Percentiles rank a stretch among this genome's conserved stretches.
Conservation (phyloP, 2,113 vertebrate species). For the Vidua chalybeata region DNA sequence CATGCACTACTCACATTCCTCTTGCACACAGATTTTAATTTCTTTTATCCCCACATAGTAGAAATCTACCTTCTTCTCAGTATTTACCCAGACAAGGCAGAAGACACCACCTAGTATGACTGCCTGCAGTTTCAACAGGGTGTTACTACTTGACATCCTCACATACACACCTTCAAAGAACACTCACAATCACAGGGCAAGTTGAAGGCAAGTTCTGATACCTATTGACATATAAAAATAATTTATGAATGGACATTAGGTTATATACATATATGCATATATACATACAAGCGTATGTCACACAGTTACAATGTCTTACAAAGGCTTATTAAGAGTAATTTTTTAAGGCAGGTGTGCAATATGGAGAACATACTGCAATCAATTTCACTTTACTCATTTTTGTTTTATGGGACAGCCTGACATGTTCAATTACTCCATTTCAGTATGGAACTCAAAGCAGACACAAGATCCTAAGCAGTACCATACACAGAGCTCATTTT, state of each 20-base stretch:
- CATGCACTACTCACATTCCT: not conserved
- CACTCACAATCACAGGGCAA: not conserved
- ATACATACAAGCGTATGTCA: not conserved
- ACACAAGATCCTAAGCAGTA: not conserved
- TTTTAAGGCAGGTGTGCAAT: not conserved
- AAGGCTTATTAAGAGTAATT: not conserved
- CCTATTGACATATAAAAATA: not conserved
- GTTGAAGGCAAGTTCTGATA: not conserved
- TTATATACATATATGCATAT: not conserved
- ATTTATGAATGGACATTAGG: not conserved
- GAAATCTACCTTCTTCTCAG: not conserved
- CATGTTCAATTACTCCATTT: not conserved
- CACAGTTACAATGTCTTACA: not conserved
- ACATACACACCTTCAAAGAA: not conserved
- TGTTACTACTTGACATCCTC: not conserved
- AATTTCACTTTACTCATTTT: not conserved
- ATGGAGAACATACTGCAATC: not conserved
- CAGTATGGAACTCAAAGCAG: not conserved
- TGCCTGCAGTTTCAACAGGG: not conserved
- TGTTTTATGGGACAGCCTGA: not conserved
- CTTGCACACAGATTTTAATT: not conserved
- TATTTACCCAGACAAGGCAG: not conserved
- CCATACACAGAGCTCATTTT: not conserved
- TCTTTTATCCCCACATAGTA: not conserved
- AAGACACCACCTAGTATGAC: not conserved